Percentiles rank a stretch among this genome's conserved stretches.
These are phyloP conservation scores for Rousettus leschenaultii DNA, from an alignment of 2,113 vertebrate species.

Conservation along the genomic window DNA sequence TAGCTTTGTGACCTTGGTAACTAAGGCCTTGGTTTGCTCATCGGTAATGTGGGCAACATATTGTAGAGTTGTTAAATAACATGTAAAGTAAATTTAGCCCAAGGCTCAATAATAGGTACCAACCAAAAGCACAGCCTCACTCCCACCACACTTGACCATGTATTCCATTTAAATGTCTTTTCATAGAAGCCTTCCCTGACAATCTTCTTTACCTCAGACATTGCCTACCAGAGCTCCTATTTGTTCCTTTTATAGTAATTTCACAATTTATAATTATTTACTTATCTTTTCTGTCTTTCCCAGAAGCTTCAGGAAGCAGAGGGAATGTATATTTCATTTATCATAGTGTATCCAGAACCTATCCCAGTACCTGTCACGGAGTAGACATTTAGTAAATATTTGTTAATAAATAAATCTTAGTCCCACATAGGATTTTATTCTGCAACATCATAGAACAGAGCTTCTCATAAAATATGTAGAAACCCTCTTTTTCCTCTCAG, in stretches of 20 bases:
- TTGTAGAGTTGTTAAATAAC: background rate
- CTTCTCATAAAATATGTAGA: background rate
- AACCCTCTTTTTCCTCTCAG: background rate
- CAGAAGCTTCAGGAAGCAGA: background rate
- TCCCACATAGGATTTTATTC: background rate
- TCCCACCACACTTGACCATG: background rate
- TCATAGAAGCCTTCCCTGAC: background rate
- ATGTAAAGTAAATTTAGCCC: background rate
- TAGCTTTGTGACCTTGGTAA: background rate
- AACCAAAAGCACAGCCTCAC: background rate
- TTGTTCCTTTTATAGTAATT: background rate
- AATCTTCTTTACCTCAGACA: background rate
- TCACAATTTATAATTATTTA: background rate
- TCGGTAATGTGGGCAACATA: background rate
- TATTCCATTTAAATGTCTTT: background rate
- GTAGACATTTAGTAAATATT: background rate
- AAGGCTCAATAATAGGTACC: background rate
- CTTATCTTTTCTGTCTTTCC: background rate
- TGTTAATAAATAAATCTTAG: background rate
- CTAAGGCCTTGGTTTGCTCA: background rate
- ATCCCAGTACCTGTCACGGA: background rate
- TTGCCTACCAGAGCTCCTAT: background rate
- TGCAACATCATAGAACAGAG: background rate
- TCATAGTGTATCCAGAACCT: background rate
- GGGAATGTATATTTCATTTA: background rate